Base-by-base conservation (phyloP, 2,113 vertebrate species). In the Isurus oxyrinchus region DNA sequence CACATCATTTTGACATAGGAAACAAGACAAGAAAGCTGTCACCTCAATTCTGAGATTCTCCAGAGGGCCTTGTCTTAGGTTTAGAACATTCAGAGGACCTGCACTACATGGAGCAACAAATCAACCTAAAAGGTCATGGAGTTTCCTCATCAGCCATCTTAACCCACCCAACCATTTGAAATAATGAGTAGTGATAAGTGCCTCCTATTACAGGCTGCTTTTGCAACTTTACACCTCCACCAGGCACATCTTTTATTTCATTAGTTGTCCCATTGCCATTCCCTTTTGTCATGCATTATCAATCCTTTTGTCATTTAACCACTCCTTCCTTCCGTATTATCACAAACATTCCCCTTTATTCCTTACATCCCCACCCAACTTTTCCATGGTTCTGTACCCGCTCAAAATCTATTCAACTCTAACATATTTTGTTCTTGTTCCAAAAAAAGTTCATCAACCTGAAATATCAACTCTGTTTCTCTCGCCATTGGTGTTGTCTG, bases 1-100 rank as follows among this genome's bases (percentile, higher is more conserved):
- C 49, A 2, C 66, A 72, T 44, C 66, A 49, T 95, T 72, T 49
- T 31, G 44, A 69, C 13, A 11, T 0, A 16, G 0, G 94, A 44
- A 40, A 63, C 90, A 94, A 94, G 21, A 16, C 90, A 94, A 94
- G 59, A 94, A 61, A 93, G 66, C 40, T 94, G n/a, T 40, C 35
- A 23, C 21, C n/a, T 40, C 59, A 63, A 19, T 94, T 23, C 19
- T 94, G 59, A 63, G 59, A 40, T 94, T 66, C 90, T 63, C 55
- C 55, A 23, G 59, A 63, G 59, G 59, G 23, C 35, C n/a, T 94
- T 35, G 40, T 94, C 19, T 3, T 40, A 23, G 86, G 49, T 88
- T 55, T 88, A 88, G 86, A 53, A 55, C 25, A 84, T 1, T 44
- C 81, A 49, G 16, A 84, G 81, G 49, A 84, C 16, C 0, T 35